phyloP scores from a whole-genome alignment of 2,113 vertebrate species.

The Scolopax mira region DNA sequence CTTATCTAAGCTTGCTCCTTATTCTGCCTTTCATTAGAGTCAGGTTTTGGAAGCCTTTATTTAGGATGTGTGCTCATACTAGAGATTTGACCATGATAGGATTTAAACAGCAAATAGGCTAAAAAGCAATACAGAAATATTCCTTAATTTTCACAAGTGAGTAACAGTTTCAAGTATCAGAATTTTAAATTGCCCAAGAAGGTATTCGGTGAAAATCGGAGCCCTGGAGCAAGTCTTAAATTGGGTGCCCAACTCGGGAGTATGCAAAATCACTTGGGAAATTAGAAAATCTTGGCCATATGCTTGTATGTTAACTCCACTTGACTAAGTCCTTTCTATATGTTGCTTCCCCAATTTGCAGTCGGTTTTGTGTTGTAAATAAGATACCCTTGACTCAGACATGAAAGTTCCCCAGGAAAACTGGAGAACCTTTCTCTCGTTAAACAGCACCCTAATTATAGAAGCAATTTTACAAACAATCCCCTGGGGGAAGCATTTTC shows the following conservation, averaged over 20 bases:
- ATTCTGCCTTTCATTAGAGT: background rate
- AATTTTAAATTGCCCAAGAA: slow-evolving; percentile 22
- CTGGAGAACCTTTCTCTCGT: slow-evolving; percentile 28
- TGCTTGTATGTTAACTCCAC: slow-evolving; percentile 27
- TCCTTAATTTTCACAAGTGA: background rate
- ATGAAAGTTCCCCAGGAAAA: slow-evolving; percentile 31
- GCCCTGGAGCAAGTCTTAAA: background rate
- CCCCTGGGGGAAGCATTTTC: background rate
- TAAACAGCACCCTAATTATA: slow-evolving; percentile 47
- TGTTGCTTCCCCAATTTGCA: slow-evolving; percentile 29
- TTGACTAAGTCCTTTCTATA: slow-evolving; percentile 46
- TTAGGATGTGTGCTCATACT: background rate
- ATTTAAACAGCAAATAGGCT: background rate
- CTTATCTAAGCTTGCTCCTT: background rate
- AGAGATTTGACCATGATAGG: background rate
- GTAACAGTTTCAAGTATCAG: background rate
- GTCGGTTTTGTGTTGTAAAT: slow-evolving; percentile 34
- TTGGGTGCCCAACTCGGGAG: background rate
- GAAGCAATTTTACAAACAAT: slow-evolving; percentile 51
- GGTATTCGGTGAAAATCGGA: background rate
- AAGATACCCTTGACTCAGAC: slow-evolving; percentile 24
- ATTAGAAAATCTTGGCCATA: slow-evolving; percentile 33
- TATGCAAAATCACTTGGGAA: slow-evolving; percentile 29
- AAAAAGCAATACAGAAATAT: background rate
- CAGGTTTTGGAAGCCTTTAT: background rate